phyloP scores from a whole-genome alignment of 2,113 vertebrate genomes.

The Aegypius monachus region DNA sequence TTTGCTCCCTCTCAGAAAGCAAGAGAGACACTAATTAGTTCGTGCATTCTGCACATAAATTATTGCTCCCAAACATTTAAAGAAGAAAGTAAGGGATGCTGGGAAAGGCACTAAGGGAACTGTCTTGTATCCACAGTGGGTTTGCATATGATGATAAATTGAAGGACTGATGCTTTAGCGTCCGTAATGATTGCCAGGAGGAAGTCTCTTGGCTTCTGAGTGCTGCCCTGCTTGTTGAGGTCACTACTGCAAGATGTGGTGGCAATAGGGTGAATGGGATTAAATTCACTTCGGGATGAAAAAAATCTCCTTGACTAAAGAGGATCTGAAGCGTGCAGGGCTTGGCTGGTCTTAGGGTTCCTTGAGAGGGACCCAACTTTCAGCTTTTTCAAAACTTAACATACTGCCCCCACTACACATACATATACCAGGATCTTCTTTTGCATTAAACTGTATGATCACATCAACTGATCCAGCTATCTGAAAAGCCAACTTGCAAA shows the following conservation, averaged over 20 bases:
- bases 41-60: conserved; percentile 12
- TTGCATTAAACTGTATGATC: not conserved
- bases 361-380: not conserved
- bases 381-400: not conserved
- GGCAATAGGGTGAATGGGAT: not conserved
- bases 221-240: not conserved
- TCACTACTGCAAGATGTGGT: not conserved
- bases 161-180: not conserved
- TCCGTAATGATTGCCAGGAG: not conserved
- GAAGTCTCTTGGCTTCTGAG: not conserved
- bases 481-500: not conserved
- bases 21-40: conserved; percentile 35
- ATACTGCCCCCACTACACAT: no score
- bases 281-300: not conserved
- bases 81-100: not conserved
- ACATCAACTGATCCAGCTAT: not conserved
- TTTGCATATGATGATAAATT: not conserved
- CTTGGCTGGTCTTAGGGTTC: not conserved
- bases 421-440: not conserved
- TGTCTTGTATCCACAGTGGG: not conserved
- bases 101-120: not conserved
- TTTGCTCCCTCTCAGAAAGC: conserved; percentile 7
- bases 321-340: not conserved
- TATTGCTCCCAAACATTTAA: not conserved
- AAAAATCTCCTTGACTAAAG: not conserved